A percentile compares a stretch with the other conserved stretches of the same genome.
These are phyloP conservation scores for Pterophyllum scalare DNA, from an alignment of 2,113 vertebrate genomes.

Conservation along the genomic window DNA sequence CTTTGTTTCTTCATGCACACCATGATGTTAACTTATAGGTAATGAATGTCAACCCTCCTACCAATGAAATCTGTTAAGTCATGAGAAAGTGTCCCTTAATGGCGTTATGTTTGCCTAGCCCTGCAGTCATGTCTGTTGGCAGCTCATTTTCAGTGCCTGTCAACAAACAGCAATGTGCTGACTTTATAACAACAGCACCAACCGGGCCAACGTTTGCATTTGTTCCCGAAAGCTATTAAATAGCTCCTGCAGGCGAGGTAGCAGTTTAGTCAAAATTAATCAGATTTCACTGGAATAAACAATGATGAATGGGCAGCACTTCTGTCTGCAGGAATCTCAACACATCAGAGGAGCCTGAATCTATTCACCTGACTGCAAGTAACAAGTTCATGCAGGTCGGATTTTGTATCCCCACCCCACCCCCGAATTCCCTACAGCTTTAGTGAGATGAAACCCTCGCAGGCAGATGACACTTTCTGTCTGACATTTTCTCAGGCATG, in stretches of 20 bases:
- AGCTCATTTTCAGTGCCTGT: not conserved
- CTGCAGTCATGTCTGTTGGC: constrained; percentile 44
- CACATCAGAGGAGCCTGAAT: constrained; percentile 10
- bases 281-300: not conserved
- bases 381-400: constrained; percentile 61
- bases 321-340: not conserved
- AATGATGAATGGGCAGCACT: not conserved
- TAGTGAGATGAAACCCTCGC: not conserved
- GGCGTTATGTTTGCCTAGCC: constrained; percentile 22
- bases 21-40: not conserved
- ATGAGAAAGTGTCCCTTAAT: constrained; percentile 2
- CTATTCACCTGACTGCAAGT: not conserved
- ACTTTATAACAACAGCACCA: not conserved
- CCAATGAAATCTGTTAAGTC: constrained; percentile 15
- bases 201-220: not conserved
- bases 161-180: constrained; percentile 38
- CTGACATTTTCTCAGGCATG: constrained; percentile 13
- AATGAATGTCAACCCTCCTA: not conserved
- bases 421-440: constrained; percentile 29
- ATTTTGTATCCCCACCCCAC: not conserved
- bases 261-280: not conserved
- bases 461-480: not conserved
- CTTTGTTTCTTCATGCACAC: not conserved
- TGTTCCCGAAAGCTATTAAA: constrained; percentile 7
- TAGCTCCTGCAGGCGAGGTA: not conserved